Conservation (phyloP, 2,888 invertebrate species). For the Eupithecia pulchellata region DNA sequence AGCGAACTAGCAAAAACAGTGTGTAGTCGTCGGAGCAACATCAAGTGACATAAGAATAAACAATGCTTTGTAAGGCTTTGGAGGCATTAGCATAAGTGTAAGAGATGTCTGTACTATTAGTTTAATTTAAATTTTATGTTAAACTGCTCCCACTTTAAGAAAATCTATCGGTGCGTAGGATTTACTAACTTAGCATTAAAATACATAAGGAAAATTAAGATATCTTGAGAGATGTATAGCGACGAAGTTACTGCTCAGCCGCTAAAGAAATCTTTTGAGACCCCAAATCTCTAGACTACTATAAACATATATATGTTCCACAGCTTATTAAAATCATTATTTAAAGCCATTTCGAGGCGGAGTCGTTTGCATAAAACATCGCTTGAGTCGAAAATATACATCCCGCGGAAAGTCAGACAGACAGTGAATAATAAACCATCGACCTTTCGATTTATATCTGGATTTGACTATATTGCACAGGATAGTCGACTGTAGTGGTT, state of each 20-base stretch:
- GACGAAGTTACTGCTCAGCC: not conserved
- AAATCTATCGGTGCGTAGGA: no score
- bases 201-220: no score
- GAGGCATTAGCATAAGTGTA: no score
- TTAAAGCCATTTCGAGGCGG: not conserved
- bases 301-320: not conserved
- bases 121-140: no score
- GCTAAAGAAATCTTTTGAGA: not conserved
- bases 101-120: no score
- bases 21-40: no score
- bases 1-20: no score
- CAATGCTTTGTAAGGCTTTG: no score
- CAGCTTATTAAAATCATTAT: not conserved
- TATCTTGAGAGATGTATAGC: no score
- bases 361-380: not conserved
- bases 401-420: not conserved
- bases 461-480: not conserved
- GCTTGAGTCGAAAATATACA: not conserved
- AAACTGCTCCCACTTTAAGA: no score
- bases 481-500: not conserved
- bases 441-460: slow-evolving; percentile 1
- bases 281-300: not conserved
- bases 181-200: no score
- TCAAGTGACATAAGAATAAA: no score
- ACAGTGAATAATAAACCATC: slow-evolving; percentile 5